Conservation (phyloP, 1,140 invertebrate species). For the Cotesia glomerata region DNA sequence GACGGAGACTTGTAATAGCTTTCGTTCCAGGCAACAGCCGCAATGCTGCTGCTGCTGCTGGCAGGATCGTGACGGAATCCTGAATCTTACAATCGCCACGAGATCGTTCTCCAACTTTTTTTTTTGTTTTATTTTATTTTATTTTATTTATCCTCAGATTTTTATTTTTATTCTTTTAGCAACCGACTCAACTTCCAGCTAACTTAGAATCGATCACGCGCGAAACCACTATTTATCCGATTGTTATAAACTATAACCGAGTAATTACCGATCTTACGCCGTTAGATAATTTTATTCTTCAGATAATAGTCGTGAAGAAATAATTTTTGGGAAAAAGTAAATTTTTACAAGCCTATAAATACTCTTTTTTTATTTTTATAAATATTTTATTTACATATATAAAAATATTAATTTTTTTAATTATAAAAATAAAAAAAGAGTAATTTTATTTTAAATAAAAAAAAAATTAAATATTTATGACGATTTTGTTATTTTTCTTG, state of each 20-base stretch:
- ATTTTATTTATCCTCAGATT: constrained; percentile 14
- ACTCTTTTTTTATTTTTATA: too few species aligned
- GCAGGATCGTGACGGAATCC: constrained; percentile 35
- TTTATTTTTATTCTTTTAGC: constrained; percentile 10
- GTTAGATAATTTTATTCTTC: too few species aligned
- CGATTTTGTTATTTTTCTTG: too few species aligned
- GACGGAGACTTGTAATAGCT: constrained; percentile 34
- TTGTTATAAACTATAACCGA: too few species aligned
- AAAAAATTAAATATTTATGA: too few species aligned
- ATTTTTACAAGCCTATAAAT: too few species aligned
- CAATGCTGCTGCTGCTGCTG: neutral
- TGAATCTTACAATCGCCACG: constrained; percentile 35
- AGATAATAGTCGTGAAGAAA: too few species aligned
- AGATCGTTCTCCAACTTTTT: constrained; percentile 21
- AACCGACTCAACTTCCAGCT: neutral
- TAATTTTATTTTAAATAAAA: too few species aligned
- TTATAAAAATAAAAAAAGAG: neutral
- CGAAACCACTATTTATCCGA: neutral
- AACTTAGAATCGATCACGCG: neutral
- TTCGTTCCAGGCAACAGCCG: constrained; percentile 33
- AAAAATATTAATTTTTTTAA: too few species aligned
- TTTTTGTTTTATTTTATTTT: neutral
- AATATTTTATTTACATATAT: too few species aligned
- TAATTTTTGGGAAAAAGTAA: too few species aligned
- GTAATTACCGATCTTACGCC: too few species aligned